phyloP scores from a whole-genome alignment of 2,113 vertebrate genomes.

The Miniopterus natalensis region DNA sequence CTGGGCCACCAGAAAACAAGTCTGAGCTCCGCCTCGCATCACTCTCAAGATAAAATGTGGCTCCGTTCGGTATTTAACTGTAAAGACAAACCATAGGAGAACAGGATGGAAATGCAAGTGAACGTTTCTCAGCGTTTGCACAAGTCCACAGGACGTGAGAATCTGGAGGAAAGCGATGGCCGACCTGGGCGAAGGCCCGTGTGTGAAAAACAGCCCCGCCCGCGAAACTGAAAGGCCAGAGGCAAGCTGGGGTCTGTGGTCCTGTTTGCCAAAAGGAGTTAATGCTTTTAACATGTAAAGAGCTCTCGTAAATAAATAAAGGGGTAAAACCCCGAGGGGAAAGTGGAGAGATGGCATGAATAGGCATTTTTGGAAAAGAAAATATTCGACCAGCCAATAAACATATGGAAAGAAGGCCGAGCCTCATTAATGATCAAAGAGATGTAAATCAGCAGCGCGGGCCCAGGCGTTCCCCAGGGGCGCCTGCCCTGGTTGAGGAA shows the following conservation, averaged over 20 bases:
- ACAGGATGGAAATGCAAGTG: neutral
- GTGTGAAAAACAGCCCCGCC: neutral
- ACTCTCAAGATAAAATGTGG: neutral
- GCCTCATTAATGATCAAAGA: neutral
- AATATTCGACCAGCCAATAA: neutral
- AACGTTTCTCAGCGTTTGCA: neutral
- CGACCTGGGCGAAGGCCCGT: neutral
- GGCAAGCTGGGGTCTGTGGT: neutral
- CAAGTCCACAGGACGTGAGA: fast-evolving
- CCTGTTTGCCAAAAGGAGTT: neutral
- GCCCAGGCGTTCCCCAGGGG: neutral
- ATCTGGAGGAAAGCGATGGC: neutral
- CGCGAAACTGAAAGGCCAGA: neutral
- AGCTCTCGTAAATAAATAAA: neutral
- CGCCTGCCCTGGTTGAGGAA: neutral
- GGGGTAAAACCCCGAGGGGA: neutral
- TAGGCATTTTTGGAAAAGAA: neutral
- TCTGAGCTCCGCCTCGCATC: neutral
- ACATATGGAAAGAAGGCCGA: neutral
- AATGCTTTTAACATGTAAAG: neutral
- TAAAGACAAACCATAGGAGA: neutral
- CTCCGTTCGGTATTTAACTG: neutral
- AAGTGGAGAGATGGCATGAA: no score
- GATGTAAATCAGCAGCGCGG: neutral
- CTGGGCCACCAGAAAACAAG: neutral